Evolutionary conservation across 1,140 invertebrate genomes (phyloP), one percentile per base, ranked within the genome.

Genomic region (Maniola jurtina): DNA sequence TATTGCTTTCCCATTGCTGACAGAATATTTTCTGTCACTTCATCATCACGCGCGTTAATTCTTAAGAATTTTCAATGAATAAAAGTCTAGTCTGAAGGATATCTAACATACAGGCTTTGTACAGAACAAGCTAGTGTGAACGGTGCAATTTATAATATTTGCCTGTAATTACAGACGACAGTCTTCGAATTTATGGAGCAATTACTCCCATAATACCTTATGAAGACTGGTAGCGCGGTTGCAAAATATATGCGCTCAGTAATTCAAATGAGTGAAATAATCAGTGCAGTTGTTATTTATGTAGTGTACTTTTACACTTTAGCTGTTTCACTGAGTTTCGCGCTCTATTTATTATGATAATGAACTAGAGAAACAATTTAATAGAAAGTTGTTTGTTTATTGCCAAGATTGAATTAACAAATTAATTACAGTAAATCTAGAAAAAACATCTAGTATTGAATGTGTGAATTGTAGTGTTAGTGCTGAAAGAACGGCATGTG

Each of bases 131-230:
- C 68, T 64, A 40, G 63, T 66, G 67, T 67, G 64, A 72, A 66
- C 61, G 64, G 66, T 50, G 64, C 61, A 73, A 77, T 73, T 77
- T 73, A 70, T 71, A 73, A 75, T 75, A 76, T 73, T 75, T 77
- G 75, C 73, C 40, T 38, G 72, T 68, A 79, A 79, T 77, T 77
- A 79, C 61, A 50, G 64, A 70, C 52, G 69, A 75, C 72, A 62
- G 54, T 74, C 72, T 72, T 71, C 56, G 68, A 70, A 80, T 79
- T 79, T 81, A 80, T 77, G 69, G 36, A 56, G 66, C 71, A 75
- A 77, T 80, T 77, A 68, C 66, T 68, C 58, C 45, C 45, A 47
- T 68, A 63, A 68, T 68, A 52, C 35, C 66, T 68, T 64, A 57
- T 38, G 55, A 57, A 57, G 55, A 57, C 55, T 57, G 55, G 55